phyloP scores from a whole-genome alignment of 1,140 invertebrate genomes.

The Leptoteleia sp. region DNA sequence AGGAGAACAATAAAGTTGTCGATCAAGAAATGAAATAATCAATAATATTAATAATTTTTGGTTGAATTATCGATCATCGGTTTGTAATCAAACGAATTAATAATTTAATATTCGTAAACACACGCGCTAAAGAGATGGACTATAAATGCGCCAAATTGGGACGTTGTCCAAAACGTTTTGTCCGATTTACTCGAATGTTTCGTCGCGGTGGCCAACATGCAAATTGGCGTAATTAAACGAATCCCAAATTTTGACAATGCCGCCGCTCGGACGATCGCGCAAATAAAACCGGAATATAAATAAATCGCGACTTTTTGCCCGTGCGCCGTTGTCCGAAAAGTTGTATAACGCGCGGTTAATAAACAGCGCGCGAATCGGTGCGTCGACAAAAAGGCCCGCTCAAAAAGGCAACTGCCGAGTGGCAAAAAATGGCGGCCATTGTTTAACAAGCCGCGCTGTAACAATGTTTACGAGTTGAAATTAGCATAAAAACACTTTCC shows the following conservation, averaged over 20 bases:
- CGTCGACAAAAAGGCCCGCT: background rate
- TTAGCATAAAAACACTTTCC: slow-evolving; percentile 14
- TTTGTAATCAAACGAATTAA: too few species aligned
- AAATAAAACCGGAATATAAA: slow-evolving; percentile 9
- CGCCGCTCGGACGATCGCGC: background rate
- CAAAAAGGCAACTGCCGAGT: slow-evolving; percentile 1
- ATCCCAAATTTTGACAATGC: slow-evolving; percentile 14
- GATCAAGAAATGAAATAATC: too few species aligned
- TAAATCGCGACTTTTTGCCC: slow-evolving; percentile 3
- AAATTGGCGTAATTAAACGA: slow-evolving; percentile 36
- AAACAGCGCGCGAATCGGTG: slow-evolving; percentile 2
- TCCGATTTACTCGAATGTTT: too few species aligned
- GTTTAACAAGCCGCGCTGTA: slow-evolving; percentile 2
- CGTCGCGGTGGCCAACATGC: too few species aligned
- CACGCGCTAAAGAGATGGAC: too few species aligned
- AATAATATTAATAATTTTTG: too few species aligned
- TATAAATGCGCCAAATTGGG: too few species aligned
- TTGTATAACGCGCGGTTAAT: background rate
- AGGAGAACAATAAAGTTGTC: too few species aligned
- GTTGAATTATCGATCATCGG: too few species aligned
- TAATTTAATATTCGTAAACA: too few species aligned
- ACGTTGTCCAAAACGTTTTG: too few species aligned
- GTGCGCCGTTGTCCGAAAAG: background rate
- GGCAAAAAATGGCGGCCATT: background rate
- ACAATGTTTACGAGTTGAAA: slow-evolving; percentile 5